These are phyloP conservation scores for Mesembrinibis cayennensis DNA, from an alignment of 2,113 vertebrate species.

Conservation along the genomic window DNA sequence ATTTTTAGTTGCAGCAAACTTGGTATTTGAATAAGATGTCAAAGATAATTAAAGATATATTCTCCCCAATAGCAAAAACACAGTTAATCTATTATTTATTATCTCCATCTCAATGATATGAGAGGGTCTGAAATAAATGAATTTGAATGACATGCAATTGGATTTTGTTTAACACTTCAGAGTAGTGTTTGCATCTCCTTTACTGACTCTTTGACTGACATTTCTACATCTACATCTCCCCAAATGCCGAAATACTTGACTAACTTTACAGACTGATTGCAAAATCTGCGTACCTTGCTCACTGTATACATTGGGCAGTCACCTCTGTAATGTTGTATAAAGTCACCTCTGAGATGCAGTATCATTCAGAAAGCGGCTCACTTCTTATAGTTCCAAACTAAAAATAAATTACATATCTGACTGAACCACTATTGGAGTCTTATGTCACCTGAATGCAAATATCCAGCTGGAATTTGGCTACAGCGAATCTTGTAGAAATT, in stretches of 20 bases:
- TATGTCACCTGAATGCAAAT: background rate
- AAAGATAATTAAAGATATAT: background rate
- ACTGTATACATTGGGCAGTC: background rate
- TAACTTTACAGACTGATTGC: background rate
- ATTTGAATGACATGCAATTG: background rate
- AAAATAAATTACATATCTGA: background rate
- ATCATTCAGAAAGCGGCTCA: background rate
- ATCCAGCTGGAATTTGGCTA: background rate
- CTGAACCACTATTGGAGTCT: background rate
- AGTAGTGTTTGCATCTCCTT: background rate
- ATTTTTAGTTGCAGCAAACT: background rate
- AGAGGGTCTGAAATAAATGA: background rate
- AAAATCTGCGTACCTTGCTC: background rate
- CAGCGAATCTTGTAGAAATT: background rate
- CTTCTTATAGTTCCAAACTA: background rate
- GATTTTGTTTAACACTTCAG: background rate
- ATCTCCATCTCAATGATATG: background rate
- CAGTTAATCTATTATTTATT: background rate
- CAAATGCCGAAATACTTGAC: background rate
- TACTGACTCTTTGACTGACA: background rate
- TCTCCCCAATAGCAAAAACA: background rate
- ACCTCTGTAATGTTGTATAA: background rate
- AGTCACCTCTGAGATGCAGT: background rate
- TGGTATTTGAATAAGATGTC: background rate
- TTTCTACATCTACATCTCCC: background rate